Conservation (phyloP, 2,113 vertebrate species). For the Hemibagrus wyckioides region DNA sequence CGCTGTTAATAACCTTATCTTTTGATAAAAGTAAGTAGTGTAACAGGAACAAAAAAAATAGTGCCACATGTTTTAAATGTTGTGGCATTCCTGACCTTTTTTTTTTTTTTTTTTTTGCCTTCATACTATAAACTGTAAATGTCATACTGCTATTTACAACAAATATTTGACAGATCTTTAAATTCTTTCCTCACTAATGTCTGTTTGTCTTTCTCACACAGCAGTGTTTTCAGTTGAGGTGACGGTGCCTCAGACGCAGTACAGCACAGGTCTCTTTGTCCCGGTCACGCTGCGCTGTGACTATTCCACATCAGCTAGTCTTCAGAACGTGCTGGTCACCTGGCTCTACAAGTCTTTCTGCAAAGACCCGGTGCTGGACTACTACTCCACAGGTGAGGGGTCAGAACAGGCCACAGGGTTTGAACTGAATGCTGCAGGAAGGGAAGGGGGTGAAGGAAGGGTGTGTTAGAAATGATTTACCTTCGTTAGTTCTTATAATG, state of each 20-base stretch:
- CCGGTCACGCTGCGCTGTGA: conserved; percentile 84
- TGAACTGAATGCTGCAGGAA: not conserved
- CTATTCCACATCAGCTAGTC: conserved; percentile 85
- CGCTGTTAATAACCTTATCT: no score
- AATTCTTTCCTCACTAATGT: not conserved
- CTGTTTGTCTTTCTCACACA: conserved; percentile 8
- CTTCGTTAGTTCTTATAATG: not conserved
- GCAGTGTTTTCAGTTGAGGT: conserved; percentile 84
- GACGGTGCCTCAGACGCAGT: conserved; percentile 73
- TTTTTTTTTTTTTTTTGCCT: no score
- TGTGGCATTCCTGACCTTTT: not conserved
- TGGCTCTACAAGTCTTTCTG: conserved; percentile 96
- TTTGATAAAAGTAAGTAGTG: no score
- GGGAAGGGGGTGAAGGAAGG: not conserved
- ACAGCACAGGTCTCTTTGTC: conserved; percentile 83
- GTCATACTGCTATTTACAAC: not conserved
- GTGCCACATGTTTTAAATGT: not conserved
- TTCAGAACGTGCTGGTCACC: conserved; percentile 85
- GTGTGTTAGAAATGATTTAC: not conserved
- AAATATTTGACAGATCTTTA: not conserved
- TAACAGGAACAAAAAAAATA: not conserved
- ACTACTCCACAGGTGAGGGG: conserved; percentile 83
- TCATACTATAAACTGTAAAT: not conserved
- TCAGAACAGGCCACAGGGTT: not conserved
- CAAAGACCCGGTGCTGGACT: conserved; percentile 92